Conservation (phyloP, 2,113 vertebrate genomes). For the Xenopus laevis region DNA sequence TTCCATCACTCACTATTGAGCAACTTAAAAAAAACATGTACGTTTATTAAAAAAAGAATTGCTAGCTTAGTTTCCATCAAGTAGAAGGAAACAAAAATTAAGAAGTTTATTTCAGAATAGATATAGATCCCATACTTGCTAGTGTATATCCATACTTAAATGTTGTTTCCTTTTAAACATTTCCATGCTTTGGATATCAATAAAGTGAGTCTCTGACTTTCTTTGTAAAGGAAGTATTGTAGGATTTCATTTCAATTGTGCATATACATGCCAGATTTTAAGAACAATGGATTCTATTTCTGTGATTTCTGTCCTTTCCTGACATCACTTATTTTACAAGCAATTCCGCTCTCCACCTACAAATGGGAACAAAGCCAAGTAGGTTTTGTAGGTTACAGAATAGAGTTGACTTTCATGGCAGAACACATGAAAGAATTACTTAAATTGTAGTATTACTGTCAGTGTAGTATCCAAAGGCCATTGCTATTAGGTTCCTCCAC, state of each 20-base stretch:
- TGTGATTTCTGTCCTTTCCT: conserved; percentile 64
- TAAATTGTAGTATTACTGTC: conserved; percentile 30
- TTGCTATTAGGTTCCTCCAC: conserved; percentile 21
- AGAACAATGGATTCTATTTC: conserved; percentile 73
- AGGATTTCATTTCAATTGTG: conserved; percentile 65
- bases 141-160: too few species aligned
- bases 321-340: conserved; percentile 53
- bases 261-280: conserved; percentile 58
- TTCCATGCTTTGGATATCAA: conserved; percentile 1
- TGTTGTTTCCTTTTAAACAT: not conserved
- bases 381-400: conserved; percentile 48
- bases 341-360: conserved; percentile 58
- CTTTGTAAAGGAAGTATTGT: conserved; percentile 53
- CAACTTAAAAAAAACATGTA: too few species aligned
- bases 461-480: conserved; percentile 20
- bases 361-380: conserved; percentile 48
- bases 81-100: too few species aligned
- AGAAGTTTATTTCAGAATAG: too few species aligned
- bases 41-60: not conserved
- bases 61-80: too few species aligned
- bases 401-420: conserved; percentile 50
- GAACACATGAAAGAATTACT: conserved; percentile 41
- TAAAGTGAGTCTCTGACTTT: conserved; percentile 35
- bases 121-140: too few species aligned
- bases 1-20: not conserved